A percentile compares a stretch with the other conserved stretches of the same genome.
Conservation (phyloP, 2,888 invertebrate genomes). For the Crioceris asparagi region DNA sequence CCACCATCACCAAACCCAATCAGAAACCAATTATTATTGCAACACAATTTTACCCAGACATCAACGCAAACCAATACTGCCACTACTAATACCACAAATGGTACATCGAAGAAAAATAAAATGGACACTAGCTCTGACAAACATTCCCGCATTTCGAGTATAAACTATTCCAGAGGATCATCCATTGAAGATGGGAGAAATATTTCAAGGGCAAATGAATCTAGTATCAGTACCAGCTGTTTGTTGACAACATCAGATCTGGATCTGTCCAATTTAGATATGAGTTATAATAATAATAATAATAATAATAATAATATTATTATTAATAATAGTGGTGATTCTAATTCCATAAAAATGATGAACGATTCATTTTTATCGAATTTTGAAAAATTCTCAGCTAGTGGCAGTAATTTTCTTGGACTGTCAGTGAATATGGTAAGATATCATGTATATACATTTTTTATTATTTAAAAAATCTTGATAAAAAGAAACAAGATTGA, state of each 20-base stretch:
- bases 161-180: slow-evolving; percentile 32
- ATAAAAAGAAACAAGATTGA: no score
- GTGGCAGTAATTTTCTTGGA: slow-evolving; percentile 26
- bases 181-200: slow-evolving; percentile 10
- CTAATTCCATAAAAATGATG: no score
- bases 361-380: slow-evolving; percentile 9
- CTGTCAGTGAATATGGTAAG: slow-evolving; percentile 34
- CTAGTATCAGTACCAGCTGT: slow-evolving; percentile 10
- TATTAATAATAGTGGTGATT: no score
- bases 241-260: slow-evolving; percentile 9
- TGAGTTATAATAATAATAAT: no score
- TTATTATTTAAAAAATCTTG: no score
- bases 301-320: no score
- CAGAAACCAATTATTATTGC: no score
- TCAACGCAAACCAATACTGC: no score
- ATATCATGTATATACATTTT: no score
- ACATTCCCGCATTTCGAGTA: slow-evolving; percentile 19
- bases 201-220: neutral
- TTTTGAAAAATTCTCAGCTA: slow-evolving; percentile 16
- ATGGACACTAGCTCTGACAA: slow-evolving; percentile 2
- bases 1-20: no score
- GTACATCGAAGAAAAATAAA: slow-evolving; percentile 8
- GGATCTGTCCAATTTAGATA: slow-evolving; percentile 12
- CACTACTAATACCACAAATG: no score
- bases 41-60: slow-evolving; percentile 30